A percentile compares a stretch with the other conserved stretches of the same genome.
Conservation (phyloP, 2,888 invertebrate species). For the Drosophila demipolita region DNA sequence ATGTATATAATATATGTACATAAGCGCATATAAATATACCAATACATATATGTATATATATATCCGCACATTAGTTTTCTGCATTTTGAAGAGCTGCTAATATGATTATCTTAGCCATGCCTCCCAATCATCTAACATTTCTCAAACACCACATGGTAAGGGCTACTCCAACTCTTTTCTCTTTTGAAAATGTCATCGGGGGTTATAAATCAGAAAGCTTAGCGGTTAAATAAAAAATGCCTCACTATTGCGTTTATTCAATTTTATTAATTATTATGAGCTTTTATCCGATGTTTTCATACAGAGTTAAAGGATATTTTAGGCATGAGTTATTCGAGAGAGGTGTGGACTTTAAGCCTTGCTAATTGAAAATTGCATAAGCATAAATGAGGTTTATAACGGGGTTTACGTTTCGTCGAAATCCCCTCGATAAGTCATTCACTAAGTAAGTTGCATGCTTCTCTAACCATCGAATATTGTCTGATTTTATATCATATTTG, state of each 20-base stretch:
- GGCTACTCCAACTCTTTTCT: neutral
- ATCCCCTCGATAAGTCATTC: slow-evolving; percentile 16
- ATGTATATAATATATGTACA: slow-evolving; percentile 17
- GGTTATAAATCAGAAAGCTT: slow-evolving; percentile 61
- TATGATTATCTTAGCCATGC: slow-evolving; percentile 37
- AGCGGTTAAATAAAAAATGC: slow-evolving; percentile 46
- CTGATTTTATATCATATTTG: slow-evolving; percentile 40
- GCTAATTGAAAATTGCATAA: slow-evolving; percentile 63
- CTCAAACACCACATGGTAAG: neutral
- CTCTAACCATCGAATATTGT: slow-evolving; percentile 30
- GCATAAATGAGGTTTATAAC: slow-evolving; percentile 28
- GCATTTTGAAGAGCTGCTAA: slow-evolving; percentile 32
- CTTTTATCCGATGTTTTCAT: slow-evolving; percentile 66
- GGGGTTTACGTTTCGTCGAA: neutral
- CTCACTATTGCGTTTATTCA: slow-evolving; percentile 60
- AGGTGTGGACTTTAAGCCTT: slow-evolving; percentile 49
- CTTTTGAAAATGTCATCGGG: slow-evolving; percentile 39
- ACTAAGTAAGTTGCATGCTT: slow-evolving; percentile 22
- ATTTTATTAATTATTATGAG: slow-evolving; percentile 77
- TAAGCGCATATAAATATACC: neutral
- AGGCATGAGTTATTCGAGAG: slow-evolving; percentile 25
- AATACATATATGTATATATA: slow-evolving; percentile 7
- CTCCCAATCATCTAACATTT: neutral
- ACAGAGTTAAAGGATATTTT: slow-evolving; percentile 34
- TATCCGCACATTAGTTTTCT: slow-evolving; percentile 31